These are phyloP conservation scores for Camelus dromedarius DNA, from an alignment of 2,113 vertebrate species.

Conservation along the genomic window DNA sequence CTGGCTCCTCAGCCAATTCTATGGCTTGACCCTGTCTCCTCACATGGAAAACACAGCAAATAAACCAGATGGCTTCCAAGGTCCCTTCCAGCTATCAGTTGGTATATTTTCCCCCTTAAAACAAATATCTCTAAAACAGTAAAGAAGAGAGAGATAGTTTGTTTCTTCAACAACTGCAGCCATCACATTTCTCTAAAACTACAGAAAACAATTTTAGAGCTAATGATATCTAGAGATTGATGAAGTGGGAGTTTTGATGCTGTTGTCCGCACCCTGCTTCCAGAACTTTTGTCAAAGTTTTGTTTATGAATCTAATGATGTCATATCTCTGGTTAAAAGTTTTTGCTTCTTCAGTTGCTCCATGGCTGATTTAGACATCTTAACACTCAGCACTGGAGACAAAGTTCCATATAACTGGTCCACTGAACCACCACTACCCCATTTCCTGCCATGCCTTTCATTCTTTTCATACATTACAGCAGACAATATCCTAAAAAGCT, in stretches of 20 bases:
- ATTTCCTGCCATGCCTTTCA: background rate
- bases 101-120: background rate
- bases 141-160: background rate
- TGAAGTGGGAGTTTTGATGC: background rate
- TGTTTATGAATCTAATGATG: background rate
- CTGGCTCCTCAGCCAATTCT: background rate
- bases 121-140: background rate
- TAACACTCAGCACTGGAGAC: background rate
- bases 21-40: background rate
- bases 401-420: background rate
- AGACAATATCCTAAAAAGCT: background rate
- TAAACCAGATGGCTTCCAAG: background rate
- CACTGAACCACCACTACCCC: background rate
- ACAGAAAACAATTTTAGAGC: background rate
- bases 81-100: background rate
- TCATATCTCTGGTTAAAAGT: background rate
- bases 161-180: background rate
- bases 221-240: background rate
- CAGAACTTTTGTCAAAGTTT: background rate
- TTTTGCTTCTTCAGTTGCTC: background rate
- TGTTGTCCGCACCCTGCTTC: background rate
- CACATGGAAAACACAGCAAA: rapidly evolving
- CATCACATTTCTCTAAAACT: background rate
- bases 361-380: background rate
- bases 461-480: background rate